Conservation (phyloP, 2,797 vertebrate genomes). For the Urophycis tenuis region DNA sequence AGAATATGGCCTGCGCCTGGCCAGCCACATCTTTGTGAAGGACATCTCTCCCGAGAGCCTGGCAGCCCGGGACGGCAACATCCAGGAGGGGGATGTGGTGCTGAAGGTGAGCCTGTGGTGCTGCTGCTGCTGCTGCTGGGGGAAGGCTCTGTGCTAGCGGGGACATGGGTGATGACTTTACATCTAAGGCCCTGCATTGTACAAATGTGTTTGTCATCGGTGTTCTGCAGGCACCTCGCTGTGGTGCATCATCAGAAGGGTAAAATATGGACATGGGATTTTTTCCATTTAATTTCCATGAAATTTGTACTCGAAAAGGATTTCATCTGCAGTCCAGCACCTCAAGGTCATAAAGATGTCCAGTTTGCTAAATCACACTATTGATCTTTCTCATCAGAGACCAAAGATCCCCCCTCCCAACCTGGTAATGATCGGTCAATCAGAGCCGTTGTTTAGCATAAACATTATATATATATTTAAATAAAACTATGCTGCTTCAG, state of each 20-base stretch:
- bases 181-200: neutral
- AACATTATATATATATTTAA: neutral
- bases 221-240: neutral
- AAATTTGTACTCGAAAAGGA: neutral
- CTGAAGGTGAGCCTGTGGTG: conserved; percentile 79
- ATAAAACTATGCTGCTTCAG: neutral
- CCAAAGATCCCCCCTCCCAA: neutral
- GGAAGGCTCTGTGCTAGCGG: no score
- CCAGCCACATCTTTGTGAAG: conserved; percentile 99
- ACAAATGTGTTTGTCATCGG: neutral
- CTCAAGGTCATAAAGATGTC: neutral
- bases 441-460: neutral
- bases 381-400: neutral
- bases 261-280: neutral
- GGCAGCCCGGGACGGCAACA: conserved; percentile 96
- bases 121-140: no score
- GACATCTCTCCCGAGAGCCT: conserved; percentile 99
- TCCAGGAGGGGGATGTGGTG: conserved; percentile 98
- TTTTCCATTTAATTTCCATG: neutral
- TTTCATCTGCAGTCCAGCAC: neutral
- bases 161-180: neutral
- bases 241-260: neutral
- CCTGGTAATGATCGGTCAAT: neutral
- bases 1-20: conserved; percentile 98
- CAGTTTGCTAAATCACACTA: neutral